Conservation (phyloP, 2,113 vertebrate species). For the Ceuthmochares aereus region DNA sequence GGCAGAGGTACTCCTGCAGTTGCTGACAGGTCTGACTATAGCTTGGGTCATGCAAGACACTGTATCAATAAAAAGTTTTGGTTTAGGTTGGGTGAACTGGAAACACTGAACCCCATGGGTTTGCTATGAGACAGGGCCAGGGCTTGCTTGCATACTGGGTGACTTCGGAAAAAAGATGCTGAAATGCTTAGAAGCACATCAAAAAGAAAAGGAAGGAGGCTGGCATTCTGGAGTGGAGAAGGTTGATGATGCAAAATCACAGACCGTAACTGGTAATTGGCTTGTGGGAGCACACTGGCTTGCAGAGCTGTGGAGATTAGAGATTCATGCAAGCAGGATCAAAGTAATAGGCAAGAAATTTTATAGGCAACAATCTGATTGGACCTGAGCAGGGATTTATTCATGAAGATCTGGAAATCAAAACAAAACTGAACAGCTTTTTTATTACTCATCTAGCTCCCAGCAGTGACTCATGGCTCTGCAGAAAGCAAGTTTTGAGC, state of each 20-base stretch:
- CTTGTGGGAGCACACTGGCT: background rate
- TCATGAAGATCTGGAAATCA: conserved; percentile 20
- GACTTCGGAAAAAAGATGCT: background rate
- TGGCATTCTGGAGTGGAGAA: background rate
- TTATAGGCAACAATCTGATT: background rate
- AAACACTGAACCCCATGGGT: background rate
- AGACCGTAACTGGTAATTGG: background rate
- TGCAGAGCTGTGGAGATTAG: background rate
- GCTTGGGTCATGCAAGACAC: background rate
- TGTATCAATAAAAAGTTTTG: background rate
- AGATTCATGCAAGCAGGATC: background rate
- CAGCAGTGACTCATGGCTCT: background rate
- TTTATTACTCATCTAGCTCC: background rate
- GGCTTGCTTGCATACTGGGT: no score
- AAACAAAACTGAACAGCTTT: conserved; percentile 31
- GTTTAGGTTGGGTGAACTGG: background rate
- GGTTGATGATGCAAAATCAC: rapidly evolving
- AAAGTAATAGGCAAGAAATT: background rate
- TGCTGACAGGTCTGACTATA: background rate
- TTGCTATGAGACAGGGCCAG: background rate
- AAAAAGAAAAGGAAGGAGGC: background rate
- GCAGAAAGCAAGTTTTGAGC: background rate
- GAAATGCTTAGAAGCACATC: background rate
- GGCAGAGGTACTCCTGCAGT: background rate
- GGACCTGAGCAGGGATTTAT: conserved; percentile 3